Conservation (phyloP, 2,797 vertebrate genomes). For the Propithecus perrieri region DNA sequence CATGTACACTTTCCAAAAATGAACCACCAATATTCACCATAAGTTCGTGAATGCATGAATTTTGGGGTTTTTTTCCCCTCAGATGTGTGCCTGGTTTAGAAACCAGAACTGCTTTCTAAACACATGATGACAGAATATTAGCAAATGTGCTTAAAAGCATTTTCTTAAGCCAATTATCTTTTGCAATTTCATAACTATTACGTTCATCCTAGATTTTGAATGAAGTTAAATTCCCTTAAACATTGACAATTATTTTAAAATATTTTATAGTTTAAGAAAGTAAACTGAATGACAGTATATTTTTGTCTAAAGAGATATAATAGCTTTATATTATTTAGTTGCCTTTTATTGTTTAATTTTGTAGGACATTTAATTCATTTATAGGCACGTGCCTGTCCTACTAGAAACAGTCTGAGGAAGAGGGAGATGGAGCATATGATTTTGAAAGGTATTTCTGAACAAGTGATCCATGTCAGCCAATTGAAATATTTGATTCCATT, state of each 20-base stretch:
- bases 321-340: background rate
- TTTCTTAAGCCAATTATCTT: background rate
- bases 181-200: background rate
- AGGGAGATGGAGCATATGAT: background rate
- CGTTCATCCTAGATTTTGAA: background rate
- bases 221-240: background rate
- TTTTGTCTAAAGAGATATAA: background rate
- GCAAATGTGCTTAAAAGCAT: background rate
- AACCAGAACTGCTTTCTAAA: background rate
- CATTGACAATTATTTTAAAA: background rate
- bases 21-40: background rate
- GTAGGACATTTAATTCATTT: conserved; percentile 1
- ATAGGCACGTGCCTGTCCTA: background rate
- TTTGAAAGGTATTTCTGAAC: background rate
- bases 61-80: background rate
- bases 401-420: background rate
- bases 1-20: background rate
- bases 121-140: background rate
- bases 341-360: background rate
- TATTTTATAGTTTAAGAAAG: conserved; percentile 11
- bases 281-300: background rate
- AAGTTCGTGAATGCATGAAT: background rate
- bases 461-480: background rate
- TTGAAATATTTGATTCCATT: background rate
- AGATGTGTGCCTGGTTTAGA: background rate